Base-by-base conservation (phyloP, 2,888 invertebrate genomes). In the Tinea trinotella region DNA sequence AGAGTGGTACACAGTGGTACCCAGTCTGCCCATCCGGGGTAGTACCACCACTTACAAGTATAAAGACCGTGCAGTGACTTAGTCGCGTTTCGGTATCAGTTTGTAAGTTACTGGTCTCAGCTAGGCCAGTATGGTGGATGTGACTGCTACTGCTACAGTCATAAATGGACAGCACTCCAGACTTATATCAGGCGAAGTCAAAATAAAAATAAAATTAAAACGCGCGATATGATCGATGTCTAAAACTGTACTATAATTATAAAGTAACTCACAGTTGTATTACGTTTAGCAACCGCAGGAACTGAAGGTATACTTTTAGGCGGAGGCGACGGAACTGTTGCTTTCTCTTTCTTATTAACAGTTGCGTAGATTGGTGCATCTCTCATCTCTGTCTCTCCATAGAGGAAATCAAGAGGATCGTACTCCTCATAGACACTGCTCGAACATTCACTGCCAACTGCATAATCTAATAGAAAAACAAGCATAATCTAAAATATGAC, bases 391-490 rank as follows among this genome's bases (percentile, higher is more conserved):
- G 83, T 85, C 71, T 86, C 86, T 2, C 85, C 86, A 57, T 87
- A 86, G 35, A 87, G 58, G 50, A 86, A 86, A 60, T 86, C 87
- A 54, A 87, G 58, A 0, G 87, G 87, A 57, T 87, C 86, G 62
- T 84, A 87, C 61, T 83, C 86, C 59, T 85, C 86, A 56, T 87
- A 87, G 55, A 87, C 83, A 54, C 84, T 85, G 57, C 80, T 76
- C 0, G 83, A 77, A 54, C 80, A 68, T 57, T 83, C 81, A 58
- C 86, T 85, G 1, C 72, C 74, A 0, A 66, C 73, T 52, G 72
- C 75, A 60, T 85, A 76, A 58, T 82, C 85, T 82, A 66, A 13
- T 57, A 40, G 15, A 13, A 40, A 40, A 30, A 30, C n/a, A n/a
- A n/a, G n/a, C n/a, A n/a, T n/a, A n/a, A n/a, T n/a, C n/a, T n/a